A percentile compares a stretch with the other conserved stretches of the same genome.
These are phyloP conservation scores for Megaceryle maxima DNA, from an alignment of 2,113 vertebrate genomes.

Conservation along the genomic window DNA sequence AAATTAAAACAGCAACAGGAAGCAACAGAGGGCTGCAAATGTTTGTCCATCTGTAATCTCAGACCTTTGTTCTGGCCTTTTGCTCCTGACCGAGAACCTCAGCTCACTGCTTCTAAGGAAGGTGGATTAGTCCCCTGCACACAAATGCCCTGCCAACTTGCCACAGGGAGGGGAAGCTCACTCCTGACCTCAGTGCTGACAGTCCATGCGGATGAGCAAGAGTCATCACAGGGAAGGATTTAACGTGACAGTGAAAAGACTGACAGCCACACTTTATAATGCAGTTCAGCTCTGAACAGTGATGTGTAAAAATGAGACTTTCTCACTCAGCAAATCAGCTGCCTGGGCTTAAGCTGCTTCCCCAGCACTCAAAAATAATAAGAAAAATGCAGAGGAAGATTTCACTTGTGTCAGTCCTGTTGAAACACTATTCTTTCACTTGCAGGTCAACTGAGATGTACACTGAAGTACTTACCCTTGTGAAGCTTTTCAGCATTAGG, in stretches of 20 bases:
- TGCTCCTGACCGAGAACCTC: not conserved
- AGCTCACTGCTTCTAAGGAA: not conserved
- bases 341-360: not conserved
- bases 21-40: not conserved
- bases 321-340: not conserved
- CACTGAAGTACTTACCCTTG: not conserved
- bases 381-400: not conserved
- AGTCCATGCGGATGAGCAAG: not conserved
- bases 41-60: not conserved
- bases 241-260: not conserved
- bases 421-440: not conserved
- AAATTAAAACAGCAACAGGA: slow-evolving; percentile 8
- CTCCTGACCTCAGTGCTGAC: not conserved
- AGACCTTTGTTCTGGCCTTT: slow-evolving; percentile 39
- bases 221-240: not conserved
- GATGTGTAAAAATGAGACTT: not conserved
- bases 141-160: not conserved
- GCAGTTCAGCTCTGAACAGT: not conserved
- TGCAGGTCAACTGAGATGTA: not conserved
- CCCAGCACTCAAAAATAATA: not conserved
- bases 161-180: not conserved
- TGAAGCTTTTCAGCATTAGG: not conserved
- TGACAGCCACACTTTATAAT: not conserved
- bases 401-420: not conserved
- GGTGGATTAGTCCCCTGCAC: not conserved